These are phyloP conservation scores for Bimastos eiseni DNA, from an alignment of 2,888 invertebrate species.

Conservation along the genomic window DNA sequence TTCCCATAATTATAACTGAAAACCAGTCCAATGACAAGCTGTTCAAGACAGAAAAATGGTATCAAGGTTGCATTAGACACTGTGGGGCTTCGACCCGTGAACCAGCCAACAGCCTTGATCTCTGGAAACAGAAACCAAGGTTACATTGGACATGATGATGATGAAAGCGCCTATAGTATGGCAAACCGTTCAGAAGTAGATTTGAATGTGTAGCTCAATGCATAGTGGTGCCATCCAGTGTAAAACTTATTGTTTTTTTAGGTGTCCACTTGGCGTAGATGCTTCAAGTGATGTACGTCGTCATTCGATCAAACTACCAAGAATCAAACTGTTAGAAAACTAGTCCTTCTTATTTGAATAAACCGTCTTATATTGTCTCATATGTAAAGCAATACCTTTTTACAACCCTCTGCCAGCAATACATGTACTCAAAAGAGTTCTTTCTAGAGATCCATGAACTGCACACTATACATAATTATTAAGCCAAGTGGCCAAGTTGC, in stretches of 20 bases:
- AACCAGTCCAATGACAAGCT: too few species aligned
- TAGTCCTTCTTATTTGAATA: neutral
- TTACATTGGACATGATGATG: too few species aligned
- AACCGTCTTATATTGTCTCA: neutral
- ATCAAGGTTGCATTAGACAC: too few species aligned
- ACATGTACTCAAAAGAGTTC: too few species aligned
- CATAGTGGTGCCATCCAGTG: neutral
- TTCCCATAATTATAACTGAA: too few species aligned
- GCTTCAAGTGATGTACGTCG: slow-evolving; percentile 67
- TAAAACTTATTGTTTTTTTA: slow-evolving; percentile 46
- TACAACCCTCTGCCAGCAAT: neutral
- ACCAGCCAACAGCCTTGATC: too few species aligned
- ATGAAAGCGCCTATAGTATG: too few species aligned
- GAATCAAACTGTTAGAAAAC: slow-evolving; percentile 32
- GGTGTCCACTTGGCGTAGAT: slow-evolving; percentile 70
- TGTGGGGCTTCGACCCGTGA: too few species aligned
- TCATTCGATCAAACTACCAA: slow-evolving; percentile 65
- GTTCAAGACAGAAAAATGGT: neutral
- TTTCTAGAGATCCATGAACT: neutral
- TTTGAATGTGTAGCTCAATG: neutral
- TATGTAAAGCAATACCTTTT: neutral
- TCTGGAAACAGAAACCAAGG: too few species aligned
- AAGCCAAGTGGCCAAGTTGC: too few species aligned
- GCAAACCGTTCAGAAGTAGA: neutral
- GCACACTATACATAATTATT: too few species aligned